Evolutionary conservation across 1,140 invertebrate genomes (phyloP), one percentile per base, ranked within the genome.

Genomic region (Eurosta solidaginis): DNA sequence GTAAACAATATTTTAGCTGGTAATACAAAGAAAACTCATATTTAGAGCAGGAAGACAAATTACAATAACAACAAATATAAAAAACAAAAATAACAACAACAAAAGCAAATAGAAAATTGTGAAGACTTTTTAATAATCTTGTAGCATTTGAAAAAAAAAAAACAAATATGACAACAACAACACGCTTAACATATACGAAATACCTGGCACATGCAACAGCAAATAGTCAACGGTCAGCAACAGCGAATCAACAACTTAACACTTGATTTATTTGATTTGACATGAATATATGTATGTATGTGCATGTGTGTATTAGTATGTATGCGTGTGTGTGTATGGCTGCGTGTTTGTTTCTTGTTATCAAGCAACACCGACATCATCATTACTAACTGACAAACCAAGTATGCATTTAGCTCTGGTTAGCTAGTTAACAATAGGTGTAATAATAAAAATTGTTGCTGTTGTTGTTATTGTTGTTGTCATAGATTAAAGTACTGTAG

Each of bases 211-310:
- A 68, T 42, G 59, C 59, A 63, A 68, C 20, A 52, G 25, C 7
- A 49, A 9, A 20, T 22, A 52, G 10, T 9, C 49, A 52, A 52
- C 49, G 22, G 49, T 10, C n/a, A 68, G 1, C 59, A 68, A 68
- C 59, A 68, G 59, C 59, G 40, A 68, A 68, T 68, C 59, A 68
- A 68, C 59, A 68, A 68, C 59, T 68, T 68, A 68, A 40, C 59
- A 68, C 59, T 68, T 68, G 59, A 68, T 68, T 68, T 68, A 68
- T 68, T 68, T 33, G 33, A 68, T 68, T 68, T 68, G 59, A 68
- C 59, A 42, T 68, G 59, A 68, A 68, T 29, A 20, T 68, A 68
- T 68, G 36, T 68, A 33, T 25, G 20, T n/a, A n/a, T 47, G 45
- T n/a, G 14, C n/a, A n/a, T n/a, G 45, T 40, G 6, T 22, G 59